Percentiles rank a stretch among this genome's conserved stretches.
Evolutionary conservation across 2,113 vertebrate species (phyloP).

Genomic region (Limanda limanda): DNA sequence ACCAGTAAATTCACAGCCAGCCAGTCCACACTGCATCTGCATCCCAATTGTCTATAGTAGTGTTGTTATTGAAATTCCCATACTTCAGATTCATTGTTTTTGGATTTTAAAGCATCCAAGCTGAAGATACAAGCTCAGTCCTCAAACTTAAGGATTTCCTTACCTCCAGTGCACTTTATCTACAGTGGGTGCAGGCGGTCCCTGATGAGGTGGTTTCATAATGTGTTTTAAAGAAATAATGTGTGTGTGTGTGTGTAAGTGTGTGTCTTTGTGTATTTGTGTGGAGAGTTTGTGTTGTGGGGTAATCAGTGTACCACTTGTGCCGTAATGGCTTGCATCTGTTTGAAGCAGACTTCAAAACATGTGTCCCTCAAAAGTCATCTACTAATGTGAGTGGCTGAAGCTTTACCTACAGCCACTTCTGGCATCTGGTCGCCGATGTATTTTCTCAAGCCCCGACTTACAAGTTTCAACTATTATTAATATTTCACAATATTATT

Average conservation of each 20-base stretch:
- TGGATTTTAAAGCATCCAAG: neutral
- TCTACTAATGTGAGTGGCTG: conserved; percentile 44
- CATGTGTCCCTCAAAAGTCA: conserved; percentile 49
- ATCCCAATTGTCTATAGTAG: too few relatives aligned
- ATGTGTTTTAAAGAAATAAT: conserved; percentile 50
- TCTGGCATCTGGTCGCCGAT: conserved; percentile 3
- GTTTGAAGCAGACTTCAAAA: conserved; percentile 69
- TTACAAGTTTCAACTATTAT: conserved; percentile 1
- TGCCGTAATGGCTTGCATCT: conserved; percentile 79
- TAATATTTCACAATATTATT: conserved; percentile 9
- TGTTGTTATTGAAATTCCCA: neutral
- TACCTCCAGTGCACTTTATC: conserved; percentile 20
- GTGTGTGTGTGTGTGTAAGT: neutral
- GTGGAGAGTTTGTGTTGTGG: conserved; percentile 8
- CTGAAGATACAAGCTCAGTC: neutral
- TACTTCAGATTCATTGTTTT: neutral
- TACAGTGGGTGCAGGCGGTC: conserved; percentile 24
- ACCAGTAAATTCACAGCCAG: neutral
- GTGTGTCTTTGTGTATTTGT: neutral
- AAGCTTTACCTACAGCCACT: conserved; percentile 30
- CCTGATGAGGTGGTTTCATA: conserved; percentile 40
- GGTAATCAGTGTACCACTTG: conserved; percentile 73
- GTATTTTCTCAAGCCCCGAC: neutral
- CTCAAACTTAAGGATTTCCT: neutral
- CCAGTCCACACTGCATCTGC: too few relatives aligned